Base-by-base conservation (phyloP, 2,797 vertebrate species). In the Hydrocynus forskahlii region DNA sequence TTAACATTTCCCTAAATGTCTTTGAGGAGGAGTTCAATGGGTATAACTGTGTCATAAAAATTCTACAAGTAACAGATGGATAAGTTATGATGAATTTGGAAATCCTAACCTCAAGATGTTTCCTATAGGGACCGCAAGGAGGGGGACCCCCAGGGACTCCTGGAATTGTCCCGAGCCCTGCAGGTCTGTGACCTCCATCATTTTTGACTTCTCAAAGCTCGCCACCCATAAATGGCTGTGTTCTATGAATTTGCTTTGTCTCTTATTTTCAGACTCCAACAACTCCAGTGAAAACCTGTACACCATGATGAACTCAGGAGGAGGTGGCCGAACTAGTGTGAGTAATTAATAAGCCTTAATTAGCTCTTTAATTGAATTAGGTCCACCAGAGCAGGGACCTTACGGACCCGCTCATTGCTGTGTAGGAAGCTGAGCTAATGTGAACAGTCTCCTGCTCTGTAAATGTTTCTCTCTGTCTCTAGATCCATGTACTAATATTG, bases 211-310 rank as follows among this genome's bases (percentile, higher is more conserved):
- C 19, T 71, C 7, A 60, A 25, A 4, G 19, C 64, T 7, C 0
- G 10, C 48, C 5, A 17, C 10, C 9, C 19, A 50, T 19, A 48
- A 29, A 62, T 16, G 14, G 62, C 13, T 60, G 10, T 2, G 0
- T 14, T 35, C 10, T 5, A 7, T 60, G 9, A 74, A 57, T 23
- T 2, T 25, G 90, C 85, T 92, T 91, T 71, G 16, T 35, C 0
- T 82, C 0, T 5, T 38, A 38, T 76, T 63, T 88, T 81, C 91
- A 99, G 98, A 99, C 93, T 99, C 98, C 87, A 99, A 98, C 94
- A 99, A 99, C 92, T 99, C 98, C 91, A 97, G 98, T 92, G 98
- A 99, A 93, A 99, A 99, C 94, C 96, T 99, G 92, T 99, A 99
- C 94, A 99, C 98, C 92, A 99, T 99, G 97, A 99, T 99, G 93